A percentile compares a stretch with the other conserved stretches of the same genome.
Evolutionary conservation across 2,113 vertebrate genomes (phyloP).

Genomic region (Sinocyclocheilus maitianheensis): DNA sequence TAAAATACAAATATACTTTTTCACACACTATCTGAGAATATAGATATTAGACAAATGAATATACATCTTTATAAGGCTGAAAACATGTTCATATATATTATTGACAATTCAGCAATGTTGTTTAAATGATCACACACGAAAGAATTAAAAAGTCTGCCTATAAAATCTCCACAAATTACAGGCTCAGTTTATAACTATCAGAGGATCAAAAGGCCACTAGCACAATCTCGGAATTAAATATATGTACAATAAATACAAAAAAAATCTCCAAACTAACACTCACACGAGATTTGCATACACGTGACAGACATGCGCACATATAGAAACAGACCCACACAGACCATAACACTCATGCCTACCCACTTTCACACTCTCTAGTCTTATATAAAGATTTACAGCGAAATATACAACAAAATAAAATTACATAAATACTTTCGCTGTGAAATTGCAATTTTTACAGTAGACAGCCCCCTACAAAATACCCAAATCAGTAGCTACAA

Average conservation of each 20-base stretch:
- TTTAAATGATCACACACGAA: constrained; percentile 43
- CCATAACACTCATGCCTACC: constrained; percentile 36
- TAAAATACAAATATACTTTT: constrained; percentile 50
- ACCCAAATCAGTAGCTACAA: constrained; percentile 56
- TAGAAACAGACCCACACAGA: constrained; percentile 20
- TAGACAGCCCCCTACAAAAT: constrained; percentile 70
- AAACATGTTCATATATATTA: constrained; percentile 42
- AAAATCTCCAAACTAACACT: constrained; percentile 14
- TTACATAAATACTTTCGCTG: constrained; percentile 55
- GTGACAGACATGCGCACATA: background rate
- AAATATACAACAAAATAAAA: constrained; percentile 69
- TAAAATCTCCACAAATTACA: constrained; percentile 37
- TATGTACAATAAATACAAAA: constrained; percentile 49
- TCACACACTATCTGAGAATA: constrained; percentile 35
- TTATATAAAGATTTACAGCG: constrained; percentile 40
- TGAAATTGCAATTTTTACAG: constrained; percentile 60
- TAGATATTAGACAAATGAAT: constrained; percentile 41
- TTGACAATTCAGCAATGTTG: constrained; percentile 15
- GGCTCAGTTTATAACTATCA: constrained; percentile 37
- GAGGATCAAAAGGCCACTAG: constrained; percentile 41
- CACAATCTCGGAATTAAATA: constrained; percentile 19
- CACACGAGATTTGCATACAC: constrained; percentile 11
- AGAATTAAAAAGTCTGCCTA: constrained; percentile 20
- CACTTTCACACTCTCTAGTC: background rate
- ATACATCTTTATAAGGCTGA: constrained; percentile 41